These are phyloP conservation scores for Phallusia fumigata DNA, from an alignment of 23 tunicate genomes.

Conservation along the genomic window DNA sequence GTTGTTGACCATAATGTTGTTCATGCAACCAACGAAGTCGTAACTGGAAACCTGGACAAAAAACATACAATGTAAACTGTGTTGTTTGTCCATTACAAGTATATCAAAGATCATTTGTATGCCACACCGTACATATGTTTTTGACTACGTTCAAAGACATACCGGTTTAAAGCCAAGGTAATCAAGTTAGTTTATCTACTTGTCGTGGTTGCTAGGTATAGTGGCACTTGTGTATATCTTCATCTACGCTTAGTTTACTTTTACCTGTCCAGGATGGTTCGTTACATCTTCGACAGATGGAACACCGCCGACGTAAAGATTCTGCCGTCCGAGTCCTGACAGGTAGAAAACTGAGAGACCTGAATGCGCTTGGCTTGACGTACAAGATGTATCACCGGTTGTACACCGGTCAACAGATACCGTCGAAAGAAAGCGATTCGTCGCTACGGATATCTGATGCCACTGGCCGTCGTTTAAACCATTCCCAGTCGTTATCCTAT, in stretches of 20 bases:
- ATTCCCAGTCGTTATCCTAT: constrained; percentile 15
- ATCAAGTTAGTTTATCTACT: too few relatives aligned
- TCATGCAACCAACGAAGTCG: constrained; percentile 82
- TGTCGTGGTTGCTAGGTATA: too few relatives aligned
- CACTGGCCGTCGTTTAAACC: constrained; percentile 38
- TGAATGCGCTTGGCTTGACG: neutral
- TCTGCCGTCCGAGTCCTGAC: neutral
- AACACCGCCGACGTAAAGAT: constrained; percentile 55
- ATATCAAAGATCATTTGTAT: too few relatives aligned
- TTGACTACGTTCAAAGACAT: too few relatives aligned
- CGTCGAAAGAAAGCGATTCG: neutral
- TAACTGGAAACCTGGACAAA: constrained; percentile 54
- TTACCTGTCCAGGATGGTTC: constrained; percentile 44
- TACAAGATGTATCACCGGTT: constrained; percentile 9
- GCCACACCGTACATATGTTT: too few relatives aligned
- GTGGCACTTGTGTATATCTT: too few relatives aligned
- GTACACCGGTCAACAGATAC: constrained; percentile 20
- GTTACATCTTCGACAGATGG: constrained; percentile 15
- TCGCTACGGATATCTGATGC: constrained; percentile 39
- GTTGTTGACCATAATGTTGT: constrained; percentile 40
- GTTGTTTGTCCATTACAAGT: too few relatives aligned
- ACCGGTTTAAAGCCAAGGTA: too few relatives aligned
- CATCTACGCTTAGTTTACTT: too few relatives aligned
- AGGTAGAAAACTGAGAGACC: constrained; percentile 1
- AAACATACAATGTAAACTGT: too few relatives aligned